Base-by-base conservation (phyloP, 2,797 vertebrate genomes). In the Ctenopoma multispine region DNA sequence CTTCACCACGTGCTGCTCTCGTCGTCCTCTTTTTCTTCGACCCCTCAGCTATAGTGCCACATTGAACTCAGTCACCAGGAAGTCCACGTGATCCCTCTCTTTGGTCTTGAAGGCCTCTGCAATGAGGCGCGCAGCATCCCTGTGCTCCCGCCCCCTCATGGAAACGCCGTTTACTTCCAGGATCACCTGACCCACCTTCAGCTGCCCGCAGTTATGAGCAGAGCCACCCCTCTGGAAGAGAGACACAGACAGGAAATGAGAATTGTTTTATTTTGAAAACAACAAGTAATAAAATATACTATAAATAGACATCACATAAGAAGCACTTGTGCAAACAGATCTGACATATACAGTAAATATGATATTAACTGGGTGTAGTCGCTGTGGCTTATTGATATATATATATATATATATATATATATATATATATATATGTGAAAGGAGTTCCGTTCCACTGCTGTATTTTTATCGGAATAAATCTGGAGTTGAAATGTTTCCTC, bases 31-130 rank as follows among this genome's bases (percentile, higher is more conserved):
- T 55, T 50, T 55, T 50, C 72, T 69, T 44, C 63, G 54, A 41
- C 70, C 49, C 0, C 43, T 49, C 79, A 70, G 89, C 88, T 92
- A 99, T 92, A 98, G 96, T 7, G 96, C 95, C 24, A 99, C 95
- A 1, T 99, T 99, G 89, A 98, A 98, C 69, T 99, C 98, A 3
- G 97, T 99, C 89, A 99, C 96, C 86, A 98, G 90, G 88, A 99
- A 99, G 91, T 99, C 98, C 18, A 99, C 91, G 80, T 96, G 83
- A 92, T 99, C 96, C 72, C 91, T 95, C 43, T 99, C 97, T 95
- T 98, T 98, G 93, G 93, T 96, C 95, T 99, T 99, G 84, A 99
- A 99, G 87, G 97, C 97, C 92, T 99, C 97, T 0, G 98, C 98
- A 3, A 99, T 99, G 94, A 98, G 90, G 2, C 96, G 95, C 0